Conservation (phyloP, 2,888 invertebrate genomes). For the Callyntrura guangdongensis region DNA sequence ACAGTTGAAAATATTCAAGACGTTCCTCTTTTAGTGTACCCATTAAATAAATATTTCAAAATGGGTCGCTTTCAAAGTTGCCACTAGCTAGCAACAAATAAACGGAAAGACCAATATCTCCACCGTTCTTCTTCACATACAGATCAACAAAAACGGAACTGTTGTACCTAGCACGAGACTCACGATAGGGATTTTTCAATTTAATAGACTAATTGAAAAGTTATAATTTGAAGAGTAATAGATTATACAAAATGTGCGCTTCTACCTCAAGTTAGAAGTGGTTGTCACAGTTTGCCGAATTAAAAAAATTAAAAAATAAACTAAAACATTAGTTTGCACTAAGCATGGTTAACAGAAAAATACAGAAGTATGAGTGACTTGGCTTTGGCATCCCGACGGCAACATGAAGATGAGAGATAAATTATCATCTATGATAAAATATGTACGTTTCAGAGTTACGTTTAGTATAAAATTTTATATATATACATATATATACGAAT, state of each 20-base stretch:
- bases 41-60: neutral
- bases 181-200: neutral
- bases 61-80: neutral
- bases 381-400: neutral
- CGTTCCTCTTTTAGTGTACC: neutral
- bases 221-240: neutral
- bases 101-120: neutral
- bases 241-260: no score
- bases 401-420: slow-evolving; percentile 22
- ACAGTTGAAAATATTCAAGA: slow-evolving; percentile 9
- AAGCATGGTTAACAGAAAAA: neutral
- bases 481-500: slow-evolving; percentile 36
- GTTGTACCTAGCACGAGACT: neutral
- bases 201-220: slow-evolving; percentile 37
- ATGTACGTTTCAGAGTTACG: slow-evolving; percentile 26
- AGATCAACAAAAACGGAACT: slow-evolving; percentile 6
- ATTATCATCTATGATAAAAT: slow-evolving; percentile 39
- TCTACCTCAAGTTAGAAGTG: no score
- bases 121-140: neutral
- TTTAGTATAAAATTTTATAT: slow-evolving; percentile 11
- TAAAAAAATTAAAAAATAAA: neutral
- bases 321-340: neutral
- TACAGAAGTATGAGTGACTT: neutral
- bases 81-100: neutral
- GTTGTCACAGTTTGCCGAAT: no score